Evolutionary conservation across 2,797 vertebrate genomes (phyloP), one percentile per base, ranked within the genome.

Genomic region (Parauchenoglanis ngamensis): DNA sequence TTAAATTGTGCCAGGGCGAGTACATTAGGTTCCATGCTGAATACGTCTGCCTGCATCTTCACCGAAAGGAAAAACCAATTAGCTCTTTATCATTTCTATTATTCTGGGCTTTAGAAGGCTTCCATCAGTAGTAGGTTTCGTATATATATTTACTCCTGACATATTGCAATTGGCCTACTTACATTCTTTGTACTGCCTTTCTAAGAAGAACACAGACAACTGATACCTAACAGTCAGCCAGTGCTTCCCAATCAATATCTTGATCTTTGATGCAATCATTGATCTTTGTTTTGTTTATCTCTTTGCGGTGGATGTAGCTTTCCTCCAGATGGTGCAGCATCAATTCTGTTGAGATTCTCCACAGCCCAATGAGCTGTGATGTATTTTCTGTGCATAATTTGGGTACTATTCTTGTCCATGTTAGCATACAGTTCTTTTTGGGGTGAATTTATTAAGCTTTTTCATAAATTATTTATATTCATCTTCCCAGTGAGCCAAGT

Each of bases 51-150:
- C 44, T 52, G 23, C 15, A 59, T 61, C 44, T 84, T 86, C 21
- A 86, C 67, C 81, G 70, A 86, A 72, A 21, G 23, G 4, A 72
- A 67, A 56, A 83, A 61, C 81, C 76, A 75, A 87, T 87, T 75
- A 80, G 70, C 85, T 81, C 40, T 35, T 46, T 31, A 25, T 79
- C n/a, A 35, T 56, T 56, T 31, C n/a, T 21, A 31, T 56, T 28
- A 23, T 57, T 56, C 52, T 21, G 17, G 35, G 28, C 54, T 23
- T 59, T 12, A 80, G 31, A 79, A 59, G 0, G 8, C 28, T 13
- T 23, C 54, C 54, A 80, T 0, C 40, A 21, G 31, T 61, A 23
- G 40, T 59, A 11, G 31, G 28, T 21, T 59, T 59, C 54, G 40
- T 40, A 59, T 61, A 44, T 28, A 10, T 59, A 23, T 59, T 35